Evolutionary conservation across 2,888 invertebrate genomes (phyloP).

Genomic region (Cosmopolites sordidus): DNA sequence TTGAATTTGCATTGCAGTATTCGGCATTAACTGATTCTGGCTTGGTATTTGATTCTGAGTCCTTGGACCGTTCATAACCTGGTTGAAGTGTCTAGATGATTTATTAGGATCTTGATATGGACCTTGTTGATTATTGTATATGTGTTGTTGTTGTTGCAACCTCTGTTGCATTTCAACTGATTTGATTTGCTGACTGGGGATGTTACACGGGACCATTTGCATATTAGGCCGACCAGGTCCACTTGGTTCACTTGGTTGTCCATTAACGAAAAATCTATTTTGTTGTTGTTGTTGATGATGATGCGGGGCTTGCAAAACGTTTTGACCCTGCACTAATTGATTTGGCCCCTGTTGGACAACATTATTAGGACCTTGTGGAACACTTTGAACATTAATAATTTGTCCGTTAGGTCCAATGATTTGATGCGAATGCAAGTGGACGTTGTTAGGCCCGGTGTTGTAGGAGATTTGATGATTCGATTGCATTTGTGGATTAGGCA

Average conservation of each 20-base stretch:
- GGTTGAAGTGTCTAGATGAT: slow-evolving; percentile 37
- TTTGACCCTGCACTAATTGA: slow-evolving; percentile 38
- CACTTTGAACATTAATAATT: slow-evolving; percentile 56
- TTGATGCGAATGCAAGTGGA: slow-evolving; percentile 42
- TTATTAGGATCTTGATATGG: slow-evolving; percentile 44
- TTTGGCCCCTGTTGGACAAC: slow-evolving; percentile 32
- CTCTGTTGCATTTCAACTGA: slow-evolving; percentile 23
- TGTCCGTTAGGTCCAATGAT: slow-evolving; percentile 58
- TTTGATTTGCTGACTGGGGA: slow-evolving; percentile 33
- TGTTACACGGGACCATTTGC: slow-evolving; percentile 41
- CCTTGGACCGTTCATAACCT: slow-evolving; percentile 37
- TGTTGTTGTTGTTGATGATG: slow-evolving; percentile 36
- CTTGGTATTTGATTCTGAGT: slow-evolving; percentile 34
- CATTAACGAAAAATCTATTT: slow-evolving; percentile 42
- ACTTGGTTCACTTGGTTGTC: slow-evolving; percentile 44
- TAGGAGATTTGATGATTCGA: slow-evolving; percentile 34
- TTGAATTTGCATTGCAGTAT: slow-evolving; percentile 23
- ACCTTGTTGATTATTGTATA: slow-evolving; percentile 29
- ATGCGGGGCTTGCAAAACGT: slow-evolving; percentile 31
- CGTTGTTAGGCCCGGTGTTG: slow-evolving; percentile 27
- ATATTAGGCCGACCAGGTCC: slow-evolving; percentile 46
- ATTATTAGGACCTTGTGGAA: slow-evolving; percentile 39
- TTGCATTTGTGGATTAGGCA: slow-evolving; percentile 32
- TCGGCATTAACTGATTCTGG: slow-evolving; percentile 47
- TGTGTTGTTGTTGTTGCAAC: slow-evolving; percentile 31